phyloP scores from a whole-genome alignment of 1,140 invertebrate species.

The Achatina immaculata region DNA sequence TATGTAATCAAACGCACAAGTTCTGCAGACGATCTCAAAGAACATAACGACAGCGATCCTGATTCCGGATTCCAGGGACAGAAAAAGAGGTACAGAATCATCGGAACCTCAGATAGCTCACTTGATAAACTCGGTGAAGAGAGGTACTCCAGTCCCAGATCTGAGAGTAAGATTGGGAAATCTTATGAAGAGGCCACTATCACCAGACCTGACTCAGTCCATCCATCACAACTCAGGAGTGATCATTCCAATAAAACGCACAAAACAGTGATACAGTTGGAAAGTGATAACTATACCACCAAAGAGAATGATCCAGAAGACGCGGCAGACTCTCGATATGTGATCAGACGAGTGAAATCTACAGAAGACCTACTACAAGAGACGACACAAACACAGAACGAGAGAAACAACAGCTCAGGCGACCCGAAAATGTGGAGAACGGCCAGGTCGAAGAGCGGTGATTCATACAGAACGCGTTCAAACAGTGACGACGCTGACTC shows the following conservation, averaged over 20 bases:
- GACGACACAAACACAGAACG: background rate
- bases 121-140: background rate
- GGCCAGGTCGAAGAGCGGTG: background rate
- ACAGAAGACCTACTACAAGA: background rate
- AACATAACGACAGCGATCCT: background rate
- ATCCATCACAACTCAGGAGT: background rate
- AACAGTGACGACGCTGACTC: background rate
- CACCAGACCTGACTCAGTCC: background rate
- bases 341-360: conserved; percentile 16
- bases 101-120: conserved; percentile 12
- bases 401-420: background rate
- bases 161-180: background rate
- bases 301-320: background rate
- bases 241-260: background rate
- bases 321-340: background rate
- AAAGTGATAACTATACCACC: background rate
- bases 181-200: conserved; percentile 14
- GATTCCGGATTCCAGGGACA: background rate
- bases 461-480: background rate
- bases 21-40: conserved; percentile 20
- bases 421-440: conserved; percentile 18
- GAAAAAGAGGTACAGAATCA: conserved; percentile 19
- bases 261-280: conserved; percentile 31
- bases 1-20: conserved; percentile 15
- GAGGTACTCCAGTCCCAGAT: background rate